Percentiles rank a stretch among this genome's conserved stretches.
These are phyloP conservation scores for Ephydatia muelleri DNA, from an alignment of 37 sponge, comb jelly and placozoan species.

Conservation along the genomic window DNA sequence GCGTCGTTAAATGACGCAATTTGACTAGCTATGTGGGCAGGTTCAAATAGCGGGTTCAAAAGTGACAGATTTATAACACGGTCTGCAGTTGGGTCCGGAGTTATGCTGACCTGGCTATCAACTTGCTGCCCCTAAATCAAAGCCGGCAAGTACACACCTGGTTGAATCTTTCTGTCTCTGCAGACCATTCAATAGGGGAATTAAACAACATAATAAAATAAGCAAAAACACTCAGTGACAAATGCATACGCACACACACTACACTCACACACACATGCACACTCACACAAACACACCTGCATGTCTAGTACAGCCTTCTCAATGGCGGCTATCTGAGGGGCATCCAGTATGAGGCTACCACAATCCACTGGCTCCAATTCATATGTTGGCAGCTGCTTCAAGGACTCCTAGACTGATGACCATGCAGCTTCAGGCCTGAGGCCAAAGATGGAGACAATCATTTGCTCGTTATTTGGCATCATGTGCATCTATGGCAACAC, in stretches of 20 bases:
- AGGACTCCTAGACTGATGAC: constrained; percentile 47
- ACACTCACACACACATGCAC: background rate
- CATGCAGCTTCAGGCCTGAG: constrained; percentile 51
- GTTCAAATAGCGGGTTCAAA: no score
- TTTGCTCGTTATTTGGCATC: no score
- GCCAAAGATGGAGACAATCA: background rate
- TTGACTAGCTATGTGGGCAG: no score
- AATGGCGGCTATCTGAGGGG: constrained; percentile 52
- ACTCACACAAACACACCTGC: background rate
- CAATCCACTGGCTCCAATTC: constrained; percentile 54
- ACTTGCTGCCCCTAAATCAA: constrained; percentile 37
- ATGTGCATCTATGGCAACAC: no score
- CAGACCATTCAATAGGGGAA: background rate
- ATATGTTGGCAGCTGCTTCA: constrained; percentile 63
- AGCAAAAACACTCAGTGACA: no score
- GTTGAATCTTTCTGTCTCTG: background rate
- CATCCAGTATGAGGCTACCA: constrained; percentile 71
- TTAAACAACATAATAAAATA: background rate
- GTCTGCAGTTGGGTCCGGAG: constrained; percentile 74
- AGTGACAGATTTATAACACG: no score
- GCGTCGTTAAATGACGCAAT: no score
- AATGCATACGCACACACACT: background rate
- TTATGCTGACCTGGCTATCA: constrained; percentile 48
- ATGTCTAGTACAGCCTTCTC: constrained; percentile 45
- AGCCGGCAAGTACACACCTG: background rate